Evolutionary conservation across 2,888 invertebrate genomes (phyloP).

Genomic region (Hirtodrosophila cameraria): DNA sequence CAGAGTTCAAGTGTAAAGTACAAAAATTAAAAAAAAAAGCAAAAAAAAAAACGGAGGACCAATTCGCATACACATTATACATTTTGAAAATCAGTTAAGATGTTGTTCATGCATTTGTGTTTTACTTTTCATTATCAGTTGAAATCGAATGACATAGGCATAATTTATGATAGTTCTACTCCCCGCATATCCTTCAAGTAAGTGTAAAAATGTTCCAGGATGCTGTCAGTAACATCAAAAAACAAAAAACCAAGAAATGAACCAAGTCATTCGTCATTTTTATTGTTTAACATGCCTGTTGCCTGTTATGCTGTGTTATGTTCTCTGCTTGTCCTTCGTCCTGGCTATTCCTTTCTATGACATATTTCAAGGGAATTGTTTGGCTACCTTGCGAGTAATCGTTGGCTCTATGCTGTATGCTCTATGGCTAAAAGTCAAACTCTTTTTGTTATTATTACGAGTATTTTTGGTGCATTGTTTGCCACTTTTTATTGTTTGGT

Average conservation of each 20-base stretch:
- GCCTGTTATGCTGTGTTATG: conserved; percentile 11
- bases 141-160: conserved; percentile 64
- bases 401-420: conserved; percentile 30
- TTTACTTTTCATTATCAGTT: conserved; percentile 26
- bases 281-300: conserved; percentile 57
- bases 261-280: conserved; percentile 73
- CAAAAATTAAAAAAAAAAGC: conserved; percentile 24
- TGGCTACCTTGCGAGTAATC: conserved; percentile 17
- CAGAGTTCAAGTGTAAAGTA: conserved; percentile 60
- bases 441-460: conserved; percentile 65
- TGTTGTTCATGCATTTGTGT: conserved; percentile 53
- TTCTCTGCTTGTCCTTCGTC: conserved; percentile 29
- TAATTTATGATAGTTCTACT: conserved; percentile 64
- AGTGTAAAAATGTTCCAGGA: conserved; percentile 52
- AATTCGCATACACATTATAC: conserved; percentile 5
- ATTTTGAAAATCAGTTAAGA: conserved; percentile 54
- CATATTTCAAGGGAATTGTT: conserved; percentile 57
- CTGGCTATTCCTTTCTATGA: conserved; percentile 17
- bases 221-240: conserved; percentile 70
- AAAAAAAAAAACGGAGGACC: conserved; percentile 21
- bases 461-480: conserved; percentile 43
- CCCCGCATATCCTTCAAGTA: conserved; percentile 20
- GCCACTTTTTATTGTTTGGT: conserved; percentile 48
- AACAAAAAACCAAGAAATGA: conserved; percentile 6
- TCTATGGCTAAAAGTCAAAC: conserved; percentile 60